phyloP scores from a whole-genome alignment of 2,113 vertebrate species.

The Acanthochromis polyacanthus region DNA sequence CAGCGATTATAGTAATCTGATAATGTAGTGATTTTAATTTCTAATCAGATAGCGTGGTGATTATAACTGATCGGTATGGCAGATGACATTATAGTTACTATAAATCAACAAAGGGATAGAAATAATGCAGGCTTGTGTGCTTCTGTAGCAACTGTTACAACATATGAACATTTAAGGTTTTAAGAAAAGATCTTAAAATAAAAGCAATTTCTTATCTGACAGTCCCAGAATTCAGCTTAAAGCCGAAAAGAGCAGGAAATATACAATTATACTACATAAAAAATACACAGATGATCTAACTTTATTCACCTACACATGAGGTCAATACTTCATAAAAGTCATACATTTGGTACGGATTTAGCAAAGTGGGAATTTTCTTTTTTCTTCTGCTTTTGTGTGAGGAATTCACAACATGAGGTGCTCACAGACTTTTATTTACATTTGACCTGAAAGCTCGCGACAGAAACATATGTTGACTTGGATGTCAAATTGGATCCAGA shows the following conservation, averaged over 20 bases:
- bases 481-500: slow-evolving; percentile 80
- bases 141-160: too few relatives aligned
- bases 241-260: not conserved
- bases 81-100: not conserved
- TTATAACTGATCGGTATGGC: not conserved
- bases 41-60: slow-evolving; percentile 8
- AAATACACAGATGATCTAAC: not conserved
- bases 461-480: slow-evolving; percentile 73
- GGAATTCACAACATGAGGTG: slow-evolving; percentile 61
- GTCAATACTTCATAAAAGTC: slow-evolving; percentile 25
- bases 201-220: not conserved
- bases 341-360: slow-evolving; percentile 55
- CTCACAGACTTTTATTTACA: slow-evolving; percentile 69
- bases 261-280: not conserved
- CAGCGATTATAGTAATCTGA: not conserved
- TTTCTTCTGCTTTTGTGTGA: slow-evolving; percentile 54
- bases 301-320: slow-evolving; percentile 29
- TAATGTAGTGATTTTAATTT: not conserved
- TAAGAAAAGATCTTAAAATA: not conserved
- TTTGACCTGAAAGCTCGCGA: slow-evolving; percentile 68
- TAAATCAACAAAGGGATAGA: too few relatives aligned
- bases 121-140: too few relatives aligned
- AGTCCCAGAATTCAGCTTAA: not conserved
- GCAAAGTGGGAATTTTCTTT: slow-evolving; percentile 32
- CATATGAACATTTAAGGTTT: not conserved